Conservation (phyloP, 2,888 invertebrate genomes). For the Podotricha telesiphe region DNA sequence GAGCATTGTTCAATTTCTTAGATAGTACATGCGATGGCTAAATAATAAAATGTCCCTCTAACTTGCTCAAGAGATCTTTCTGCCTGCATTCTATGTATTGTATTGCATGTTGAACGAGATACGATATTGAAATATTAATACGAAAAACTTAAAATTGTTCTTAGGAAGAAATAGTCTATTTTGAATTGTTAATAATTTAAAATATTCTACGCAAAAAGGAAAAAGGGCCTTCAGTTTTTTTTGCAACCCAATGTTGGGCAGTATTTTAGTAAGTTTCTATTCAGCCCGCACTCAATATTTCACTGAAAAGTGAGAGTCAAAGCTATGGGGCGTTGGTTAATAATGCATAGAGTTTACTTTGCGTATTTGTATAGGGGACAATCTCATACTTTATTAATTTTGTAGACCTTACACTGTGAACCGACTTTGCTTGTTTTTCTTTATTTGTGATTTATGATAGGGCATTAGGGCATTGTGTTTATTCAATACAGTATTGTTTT, state of each 20-base stretch:
- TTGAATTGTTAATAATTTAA: too few relatives aligned
- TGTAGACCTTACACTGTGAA: slow-evolving; percentile 42
- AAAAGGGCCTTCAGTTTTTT: neutral
- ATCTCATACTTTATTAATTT: slow-evolving; percentile 71
- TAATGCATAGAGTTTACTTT: slow-evolving; percentile 72
- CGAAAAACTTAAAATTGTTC: neutral
- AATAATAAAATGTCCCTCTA: too few relatives aligned
- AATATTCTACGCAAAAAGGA: too few relatives aligned
- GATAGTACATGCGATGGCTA: too few relatives aligned
- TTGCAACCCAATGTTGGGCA: neutral
- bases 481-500: too few relatives aligned
- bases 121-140: neutral
- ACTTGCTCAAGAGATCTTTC: too few relatives aligned
- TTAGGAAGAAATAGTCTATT: too few relatives aligned
- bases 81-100: too few relatives aligned
- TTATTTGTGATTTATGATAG: neutral
- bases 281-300: slow-evolving; percentile 17
- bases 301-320: slow-evolving; percentile 36
- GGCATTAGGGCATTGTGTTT: too few relatives aligned
- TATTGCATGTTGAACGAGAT: neutral
- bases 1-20: too few relatives aligned
- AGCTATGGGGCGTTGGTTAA: slow-evolving; percentile 62
- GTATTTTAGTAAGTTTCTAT: slow-evolving; percentile 11
- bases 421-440: slow-evolving; percentile 12
- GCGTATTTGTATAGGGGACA: slow-evolving; percentile 62